Evolutionary conservation across 2,113 vertebrate species (phyloP), one percentile per base, ranked within the genome.

Genomic region (Aspiorhynchus laticeps): DNA sequence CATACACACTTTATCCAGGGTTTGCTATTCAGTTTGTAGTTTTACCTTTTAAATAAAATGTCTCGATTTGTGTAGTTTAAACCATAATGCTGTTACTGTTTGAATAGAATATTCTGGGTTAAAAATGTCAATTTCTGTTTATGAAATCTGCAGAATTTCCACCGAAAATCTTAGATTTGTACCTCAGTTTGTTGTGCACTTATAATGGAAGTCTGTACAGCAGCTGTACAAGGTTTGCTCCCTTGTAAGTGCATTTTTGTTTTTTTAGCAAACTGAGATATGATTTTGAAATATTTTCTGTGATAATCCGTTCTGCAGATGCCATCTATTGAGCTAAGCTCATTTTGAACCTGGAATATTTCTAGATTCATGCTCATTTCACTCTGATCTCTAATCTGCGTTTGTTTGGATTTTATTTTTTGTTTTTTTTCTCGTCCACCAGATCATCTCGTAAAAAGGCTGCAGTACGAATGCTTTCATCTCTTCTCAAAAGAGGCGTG

Each of bases 391-490:
- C 36, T 80, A 41, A 36, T 59, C 7, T 63, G 38, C 17, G 2
- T 84, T 69, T 56, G 43, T 28, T 43, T n/a, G 26, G n/a, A n/a
- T n/a, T n/a, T n/a, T n/a, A n/a, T n/a, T 1, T 77, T 51, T 56
- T 24, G 43, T 56, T 51, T 19, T 1, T 6, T 75, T 75, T 26
- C 1, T 61, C 12, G 28, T 80, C 46, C 86, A 59, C 81, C 65
- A 81, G 26, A 28, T 83, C 85, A 87, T 87, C 75, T 89, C 85
- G 9, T 71, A n/a, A 63, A 61, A 19, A 79, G 46, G 53, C 75
- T 74, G 75, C 75, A 43, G 78, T 73, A 24, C 31, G 3, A 80
- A 75, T 67, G 26, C 59, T 81, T 63, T 81, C 80, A 83, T 26
- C 48, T 69, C 46, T 86, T 38, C 73, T 83, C 33, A 41, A 38